Conservation (phyloP, 2,113 vertebrate species). For the Sinocyclocheilus anshuiensis region DNA sequence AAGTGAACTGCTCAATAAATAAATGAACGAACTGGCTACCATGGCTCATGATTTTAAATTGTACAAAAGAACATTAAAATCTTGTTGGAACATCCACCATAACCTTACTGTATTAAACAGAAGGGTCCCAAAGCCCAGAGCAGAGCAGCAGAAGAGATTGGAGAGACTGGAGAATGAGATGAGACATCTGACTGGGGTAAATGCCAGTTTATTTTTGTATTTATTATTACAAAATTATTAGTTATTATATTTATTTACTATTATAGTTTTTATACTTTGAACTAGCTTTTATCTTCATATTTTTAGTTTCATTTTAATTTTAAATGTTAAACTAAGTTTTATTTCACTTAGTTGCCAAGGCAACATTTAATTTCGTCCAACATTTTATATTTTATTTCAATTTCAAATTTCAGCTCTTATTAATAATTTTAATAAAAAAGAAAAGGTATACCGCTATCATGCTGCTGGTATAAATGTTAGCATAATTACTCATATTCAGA, state of each 20-base stretch:
- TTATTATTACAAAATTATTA: too few species aligned
- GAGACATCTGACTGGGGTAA: constrained; percentile 65
- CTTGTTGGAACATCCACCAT: neutral
- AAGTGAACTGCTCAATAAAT: neutral
- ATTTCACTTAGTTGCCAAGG: neutral
- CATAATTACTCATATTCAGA: neutral
- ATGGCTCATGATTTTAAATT: neutral
- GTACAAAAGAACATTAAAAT: neutral
- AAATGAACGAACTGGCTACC: neutral
- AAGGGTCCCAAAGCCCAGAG: constrained; percentile 56
- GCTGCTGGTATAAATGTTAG: neutral
- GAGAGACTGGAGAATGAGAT: constrained; percentile 58
- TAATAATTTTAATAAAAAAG: neutral
- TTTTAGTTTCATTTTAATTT: neutral
- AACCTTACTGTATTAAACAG: constrained; percentile 56
- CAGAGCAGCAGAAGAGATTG: constrained; percentile 54
- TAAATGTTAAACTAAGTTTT: neutral
- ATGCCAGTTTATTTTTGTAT: neutral
- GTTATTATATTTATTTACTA: neutral
- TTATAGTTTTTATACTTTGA: neutral
- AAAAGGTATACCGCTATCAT: neutral
- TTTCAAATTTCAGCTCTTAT: neutral
- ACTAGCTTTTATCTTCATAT: neutral
- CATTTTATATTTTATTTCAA: neutral
- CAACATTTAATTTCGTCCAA: neutral